Evolutionary conservation across 2,113 vertebrate species (phyloP).

Genomic region (Phyllopteryx taeniolatus): DNA sequence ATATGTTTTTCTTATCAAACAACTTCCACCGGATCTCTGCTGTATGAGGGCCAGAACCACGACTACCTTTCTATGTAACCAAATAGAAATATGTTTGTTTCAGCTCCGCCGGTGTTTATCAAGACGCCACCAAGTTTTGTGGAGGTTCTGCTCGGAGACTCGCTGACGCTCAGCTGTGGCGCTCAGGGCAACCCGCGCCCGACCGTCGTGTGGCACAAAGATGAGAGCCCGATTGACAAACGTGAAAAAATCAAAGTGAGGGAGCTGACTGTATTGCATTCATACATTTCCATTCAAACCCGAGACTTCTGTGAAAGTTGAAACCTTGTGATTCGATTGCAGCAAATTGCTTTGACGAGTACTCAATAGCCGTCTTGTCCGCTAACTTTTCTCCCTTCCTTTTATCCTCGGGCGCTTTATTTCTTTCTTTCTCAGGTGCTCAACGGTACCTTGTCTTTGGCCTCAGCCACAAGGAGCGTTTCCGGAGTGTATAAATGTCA

Average conservation of each 20-base stretch:
- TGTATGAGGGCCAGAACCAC: background rate
- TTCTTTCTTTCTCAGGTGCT: slow-evolving; percentile 73
- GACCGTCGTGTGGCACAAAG: slow-evolving; percentile 83
- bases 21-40: background rate
- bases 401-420: background rate
- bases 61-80: too few species aligned
- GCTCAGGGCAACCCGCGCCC: slow-evolving; percentile 88
- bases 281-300: slow-evolving; percentile 31
- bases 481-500: slow-evolving; percentile 89
- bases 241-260: slow-evolving; percentile 80
- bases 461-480: slow-evolving; percentile 72
- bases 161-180: slow-evolving; percentile 81
- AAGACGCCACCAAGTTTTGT: slow-evolving; percentile 83
- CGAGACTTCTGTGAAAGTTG: slow-evolving; percentile 16
- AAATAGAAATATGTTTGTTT: slow-evolving; percentile 2
- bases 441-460: slow-evolving; percentile 84
- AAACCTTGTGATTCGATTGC: slow-evolving; percentile 26
- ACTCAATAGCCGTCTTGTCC: background rate
- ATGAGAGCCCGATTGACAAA: slow-evolving; percentile 71
- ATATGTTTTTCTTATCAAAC: background rate
- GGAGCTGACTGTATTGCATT: slow-evolving; percentile 32
- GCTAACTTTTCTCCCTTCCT: slow-evolving; percentile 8
- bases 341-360: slow-evolving; percentile 15
- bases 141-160: slow-evolving; percentile 81
- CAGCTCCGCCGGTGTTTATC: slow-evolving; percentile 87